Base-by-base conservation (phyloP, 2,113 vertebrate genomes). In the Eurystomus gularis region DNA sequence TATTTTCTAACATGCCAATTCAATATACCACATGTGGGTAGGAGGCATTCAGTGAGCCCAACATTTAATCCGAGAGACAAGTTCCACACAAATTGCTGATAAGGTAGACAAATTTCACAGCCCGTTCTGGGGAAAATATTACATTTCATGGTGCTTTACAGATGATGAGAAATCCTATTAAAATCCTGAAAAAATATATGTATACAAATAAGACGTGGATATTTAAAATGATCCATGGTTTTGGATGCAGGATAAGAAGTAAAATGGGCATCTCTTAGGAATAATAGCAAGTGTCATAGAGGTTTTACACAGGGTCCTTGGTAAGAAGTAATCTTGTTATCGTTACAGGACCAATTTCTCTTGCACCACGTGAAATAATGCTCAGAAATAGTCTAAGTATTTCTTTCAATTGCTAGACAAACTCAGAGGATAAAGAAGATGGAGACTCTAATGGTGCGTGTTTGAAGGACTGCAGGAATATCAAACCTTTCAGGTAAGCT, bases 41-140 rank as follows among this genome's bases (percentile, higher is more conserved):
- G 78, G 73, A 80, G 58, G 16, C 37, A 70, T 77, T 86, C 82
- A 77, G 69, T 23, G n/a, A 90, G 49, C 66, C 85, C 76, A 88
- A 48, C 23, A 9, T 31, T 93, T 86, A 73, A 86, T 88, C 71
- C 85, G 51, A 65, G 73, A 44, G 85, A 78, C 46, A 78, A 85
- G 71, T 91, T 92, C 82, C 89, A 66, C 68, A 76, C 28, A 85
- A 94, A 94, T 90, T 88, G 84, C 82, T 94, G 94, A 96, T 95
- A 96, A 96, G 51, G 85, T 48, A 75, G 82, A 68, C 64, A 78
- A 90, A 95, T 97, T 95, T 92, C 96, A 96, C 90, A 90, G 85
- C 58, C 71, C 3, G 1, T 96, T 94, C 79, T 81, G 88, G 28
- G 54, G 37, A 83, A 86, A 83, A 83, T 90, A 51, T 29, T 78